phyloP scores from a whole-genome alignment of 2,888 invertebrate genomes.

The Cabera pusaria region DNA sequence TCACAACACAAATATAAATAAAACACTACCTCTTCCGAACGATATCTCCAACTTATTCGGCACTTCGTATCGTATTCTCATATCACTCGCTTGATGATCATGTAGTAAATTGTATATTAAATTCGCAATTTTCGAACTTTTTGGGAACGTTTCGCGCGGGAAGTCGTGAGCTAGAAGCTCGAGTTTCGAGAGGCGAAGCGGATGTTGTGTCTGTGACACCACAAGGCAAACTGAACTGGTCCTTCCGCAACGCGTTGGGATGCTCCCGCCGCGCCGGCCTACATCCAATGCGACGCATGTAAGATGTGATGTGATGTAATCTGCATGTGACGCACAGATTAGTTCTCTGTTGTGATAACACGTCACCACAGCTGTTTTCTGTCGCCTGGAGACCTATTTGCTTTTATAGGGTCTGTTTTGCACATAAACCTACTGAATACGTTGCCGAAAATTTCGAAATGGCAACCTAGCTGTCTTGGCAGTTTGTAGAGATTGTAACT shows the following conservation, averaged over 20 bases:
- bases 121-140: constrained; percentile 28
- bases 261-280: constrained; percentile 79
- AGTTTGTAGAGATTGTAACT: too few relatives aligned
- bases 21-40: constrained; percentile 69
- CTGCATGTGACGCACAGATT: constrained; percentile 65
- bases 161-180: constrained; percentile 29
- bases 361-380: constrained; percentile 46
- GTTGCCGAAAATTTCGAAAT: constrained; percentile 12
- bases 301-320: constrained; percentile 68
- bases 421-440: constrained; percentile 22
- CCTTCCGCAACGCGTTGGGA: constrained; percentile 75
- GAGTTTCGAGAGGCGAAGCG: constrained; percentile 55
- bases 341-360: constrained; percentile 53
- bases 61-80: constrained; percentile 79
- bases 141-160: constrained; percentile 27
- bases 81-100: constrained; percentile 56
- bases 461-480: too few relatives aligned
- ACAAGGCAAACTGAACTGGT: constrained; percentile 58
- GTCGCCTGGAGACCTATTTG: constrained; percentile 11
- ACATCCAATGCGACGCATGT: constrained; percentile 56
- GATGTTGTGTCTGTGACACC: constrained; percentile 67
- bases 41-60: constrained; percentile 80
- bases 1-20: constrained; percentile 33
- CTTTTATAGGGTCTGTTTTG: constrained; percentile 28
- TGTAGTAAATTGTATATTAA: constrained; percentile 19